Percentiles rank a stretch among this genome's conserved stretches.
phyloP scores from a whole-genome alignment of 2,797 vertebrate genomes.

The Sebastiscus albofasciatus region DNA sequence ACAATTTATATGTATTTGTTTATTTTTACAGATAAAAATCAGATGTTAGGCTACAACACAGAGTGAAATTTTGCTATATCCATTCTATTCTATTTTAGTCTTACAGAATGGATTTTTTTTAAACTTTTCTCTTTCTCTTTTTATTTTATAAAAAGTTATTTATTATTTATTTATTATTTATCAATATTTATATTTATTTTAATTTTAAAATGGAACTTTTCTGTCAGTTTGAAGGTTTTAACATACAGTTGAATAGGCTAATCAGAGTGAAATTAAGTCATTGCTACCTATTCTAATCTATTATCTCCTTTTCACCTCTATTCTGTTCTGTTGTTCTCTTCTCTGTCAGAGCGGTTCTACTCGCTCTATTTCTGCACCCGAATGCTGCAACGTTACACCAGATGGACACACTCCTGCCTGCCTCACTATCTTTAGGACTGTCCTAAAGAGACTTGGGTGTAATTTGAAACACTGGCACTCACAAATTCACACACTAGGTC shows the following conservation, averaged over 20 bases:
- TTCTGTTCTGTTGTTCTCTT: neutral
- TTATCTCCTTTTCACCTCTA: neutral
- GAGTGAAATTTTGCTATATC: neutral
- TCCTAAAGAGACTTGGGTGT: conserved; percentile 60
- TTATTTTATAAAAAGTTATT: no score
- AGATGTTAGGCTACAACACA: neutral
- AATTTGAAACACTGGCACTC: conserved; percentile 58
- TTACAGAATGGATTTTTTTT: neutral
- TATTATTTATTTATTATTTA: no score
- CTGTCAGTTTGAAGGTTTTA: neutral
- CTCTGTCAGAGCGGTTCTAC: neutral
- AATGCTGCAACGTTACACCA: conserved; percentile 35
- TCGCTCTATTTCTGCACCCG: neutral
- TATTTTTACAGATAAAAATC: no score
- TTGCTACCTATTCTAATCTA: neutral
- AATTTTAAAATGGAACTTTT: no score
- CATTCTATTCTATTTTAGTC: neutral
- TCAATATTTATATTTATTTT: no score
- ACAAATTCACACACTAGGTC: conserved; percentile 1
- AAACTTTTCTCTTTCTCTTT: no score
- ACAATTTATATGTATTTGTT: neutral
- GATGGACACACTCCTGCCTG: conserved; percentile 23
- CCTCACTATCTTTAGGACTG: conserved; percentile 72
- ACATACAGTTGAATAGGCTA: neutral
- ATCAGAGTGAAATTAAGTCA: neutral